Evolutionary conservation across 2,888 invertebrate species (phyloP).

Genomic region (Tenthredo mesomela): DNA sequence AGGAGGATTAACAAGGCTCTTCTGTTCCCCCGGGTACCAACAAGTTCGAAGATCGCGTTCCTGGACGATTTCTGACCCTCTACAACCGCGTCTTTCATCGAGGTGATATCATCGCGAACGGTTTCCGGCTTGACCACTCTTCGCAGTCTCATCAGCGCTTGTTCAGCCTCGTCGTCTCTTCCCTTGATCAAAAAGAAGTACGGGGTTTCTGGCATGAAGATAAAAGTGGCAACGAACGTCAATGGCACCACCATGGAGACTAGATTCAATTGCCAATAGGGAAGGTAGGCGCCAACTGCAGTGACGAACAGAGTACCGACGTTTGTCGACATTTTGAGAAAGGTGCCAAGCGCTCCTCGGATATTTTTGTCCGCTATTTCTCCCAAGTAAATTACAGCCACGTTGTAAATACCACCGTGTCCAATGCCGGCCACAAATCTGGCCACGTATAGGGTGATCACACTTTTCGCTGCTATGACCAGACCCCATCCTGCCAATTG

Average conservation of each 20-base stretch:
- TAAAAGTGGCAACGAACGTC: slow-evolving; percentile 80
- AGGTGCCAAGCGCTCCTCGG: slow-evolving; percentile 81
- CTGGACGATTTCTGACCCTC: slow-evolving; percentile 78
- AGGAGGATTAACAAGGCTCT: slow-evolving; percentile 82
- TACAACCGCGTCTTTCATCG: slow-evolving; percentile 80
- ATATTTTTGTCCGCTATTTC: slow-evolving; percentile 81
- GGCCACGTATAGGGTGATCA: slow-evolving; percentile 73
- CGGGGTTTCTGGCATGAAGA: slow-evolving; percentile 85
- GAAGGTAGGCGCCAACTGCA: slow-evolving; percentile 76
- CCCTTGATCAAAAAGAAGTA: slow-evolving; percentile 81
- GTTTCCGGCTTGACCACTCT: slow-evolving; percentile 78
- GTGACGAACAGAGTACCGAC: slow-evolving; percentile 74
- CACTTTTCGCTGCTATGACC: slow-evolving; percentile 66
- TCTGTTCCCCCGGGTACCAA: slow-evolving; percentile 79
- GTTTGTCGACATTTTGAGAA: slow-evolving; percentile 79
- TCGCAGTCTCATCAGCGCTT: slow-evolving; percentile 81
- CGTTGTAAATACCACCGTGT: slow-evolving; percentile 77
- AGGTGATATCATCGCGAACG: slow-evolving; percentile 80
- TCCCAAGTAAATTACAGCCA: slow-evolving; percentile 81
- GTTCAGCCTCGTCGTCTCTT: slow-evolving; percentile 79
- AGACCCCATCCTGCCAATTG: slow-evolving; percentile 70
- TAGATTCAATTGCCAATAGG: slow-evolving; percentile 79
- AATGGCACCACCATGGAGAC: slow-evolving; percentile 81
- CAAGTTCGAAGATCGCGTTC: slow-evolving; percentile 79
- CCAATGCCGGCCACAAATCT: slow-evolving; percentile 78